A percentile compares a stretch with the other conserved stretches of the same genome.
These are phyloP conservation scores for Salvelinus namaycush DNA, from an alignment of 2,113 vertebrate genomes.

Conservation along the genomic window DNA sequence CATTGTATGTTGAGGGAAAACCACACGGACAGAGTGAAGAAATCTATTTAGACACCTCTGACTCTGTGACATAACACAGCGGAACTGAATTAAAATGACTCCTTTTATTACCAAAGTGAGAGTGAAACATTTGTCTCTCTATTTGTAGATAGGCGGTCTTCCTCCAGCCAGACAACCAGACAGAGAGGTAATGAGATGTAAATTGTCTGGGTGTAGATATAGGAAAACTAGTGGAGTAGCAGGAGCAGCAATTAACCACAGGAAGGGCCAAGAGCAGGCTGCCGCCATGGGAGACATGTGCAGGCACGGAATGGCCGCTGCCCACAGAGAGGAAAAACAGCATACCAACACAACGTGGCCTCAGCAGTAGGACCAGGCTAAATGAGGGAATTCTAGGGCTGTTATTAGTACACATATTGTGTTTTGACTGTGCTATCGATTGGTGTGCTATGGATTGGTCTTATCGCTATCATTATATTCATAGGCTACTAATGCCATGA, in stretches of 20 bases:
- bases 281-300: constrained; percentile 39
- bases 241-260: constrained; percentile 64
- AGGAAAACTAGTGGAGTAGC: constrained; percentile 49
- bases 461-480: not conserved
- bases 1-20: constrained; percentile 23
- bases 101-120: constrained; percentile 53
- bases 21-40: constrained; percentile 28
- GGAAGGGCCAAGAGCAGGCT: constrained; percentile 46
- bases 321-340: constrained; percentile 44
- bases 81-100: constrained; percentile 39
- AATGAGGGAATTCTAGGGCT: not conserved
- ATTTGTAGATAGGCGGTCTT: constrained; percentile 61
- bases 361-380: not conserved
- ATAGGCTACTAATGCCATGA: too few species aligned
- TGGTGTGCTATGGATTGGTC: not conserved
- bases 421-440: not conserved
- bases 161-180: constrained; percentile 46
- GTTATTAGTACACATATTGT: not conserved
- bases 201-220: constrained; percentile 67
- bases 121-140: constrained; percentile 61
- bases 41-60: constrained; percentile 37
- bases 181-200: constrained; percentile 71
- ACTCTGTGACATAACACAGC: constrained; percentile 40
- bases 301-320: constrained; percentile 17
- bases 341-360: constrained; percentile 21